These are phyloP conservation scores for Gonocerus acuteangulatus DNA, from an alignment of 2,888 invertebrate species.

Conservation along the genomic window DNA sequence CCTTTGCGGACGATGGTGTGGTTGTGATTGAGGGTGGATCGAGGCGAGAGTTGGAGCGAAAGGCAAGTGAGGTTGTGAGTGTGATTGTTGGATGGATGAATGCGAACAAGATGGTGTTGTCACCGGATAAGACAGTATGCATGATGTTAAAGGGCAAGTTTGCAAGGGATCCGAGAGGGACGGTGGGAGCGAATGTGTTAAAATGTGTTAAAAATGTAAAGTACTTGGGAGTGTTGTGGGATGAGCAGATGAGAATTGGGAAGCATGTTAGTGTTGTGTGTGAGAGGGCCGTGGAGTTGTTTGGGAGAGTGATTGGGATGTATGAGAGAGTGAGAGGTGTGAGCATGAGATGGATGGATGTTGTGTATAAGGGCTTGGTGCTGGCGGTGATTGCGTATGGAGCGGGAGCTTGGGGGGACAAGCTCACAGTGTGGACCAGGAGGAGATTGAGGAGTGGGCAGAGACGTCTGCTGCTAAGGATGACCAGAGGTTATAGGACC, in stretches of 20 bases:
- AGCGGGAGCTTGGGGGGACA: too few species aligned
- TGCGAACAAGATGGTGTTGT: slow-evolving; percentile 9
- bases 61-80: not conserved
- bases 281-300: not conserved
- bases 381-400: not conserved
- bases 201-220: not conserved
- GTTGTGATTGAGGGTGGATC: not conserved
- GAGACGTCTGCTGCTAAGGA: not conserved
- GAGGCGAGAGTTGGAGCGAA: not conserved
- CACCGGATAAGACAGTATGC: slow-evolving; percentile 5
- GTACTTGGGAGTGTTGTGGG: not conserved
- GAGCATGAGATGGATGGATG: not conserved
- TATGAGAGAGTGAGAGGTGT: too few species aligned
- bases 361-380: not conserved
- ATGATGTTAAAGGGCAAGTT: slow-evolving; percentile 28
- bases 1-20: slow-evolving; percentile 8
- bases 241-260: not conserved
- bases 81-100: not conserved
- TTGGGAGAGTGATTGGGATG: not conserved
- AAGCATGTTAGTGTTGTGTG: not conserved
- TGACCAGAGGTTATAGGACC: slow-evolving; percentile 10
- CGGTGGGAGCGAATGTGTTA: not conserved
- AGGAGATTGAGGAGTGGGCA: not conserved
- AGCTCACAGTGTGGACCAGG: not conserved
- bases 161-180: not conserved